Evolutionary conservation across 2,113 vertebrate species (phyloP).

Genomic region (Pterophyllum scalare): DNA sequence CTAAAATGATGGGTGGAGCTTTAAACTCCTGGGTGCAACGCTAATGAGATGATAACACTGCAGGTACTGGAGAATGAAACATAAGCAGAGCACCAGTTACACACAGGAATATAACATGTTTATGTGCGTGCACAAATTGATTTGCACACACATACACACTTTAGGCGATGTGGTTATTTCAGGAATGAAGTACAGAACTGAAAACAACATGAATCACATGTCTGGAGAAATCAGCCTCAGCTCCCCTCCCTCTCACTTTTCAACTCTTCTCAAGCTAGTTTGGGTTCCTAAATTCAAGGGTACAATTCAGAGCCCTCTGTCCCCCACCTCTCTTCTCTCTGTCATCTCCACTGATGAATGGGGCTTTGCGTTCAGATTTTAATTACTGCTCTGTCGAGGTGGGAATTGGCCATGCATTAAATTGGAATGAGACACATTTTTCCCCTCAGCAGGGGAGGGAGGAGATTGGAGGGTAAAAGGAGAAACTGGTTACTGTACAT

Average conservation of each 20-base stretch:
- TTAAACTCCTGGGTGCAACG: constrained; percentile 35
- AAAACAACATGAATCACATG: constrained; percentile 28
- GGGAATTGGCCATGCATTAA: constrained; percentile 84
- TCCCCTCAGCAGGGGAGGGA: constrained; percentile 70
- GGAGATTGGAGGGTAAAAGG: constrained; percentile 60
- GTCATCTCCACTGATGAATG: constrained; percentile 76
- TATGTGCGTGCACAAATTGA: neutral
- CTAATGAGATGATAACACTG: constrained; percentile 35
- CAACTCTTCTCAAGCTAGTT: constrained; percentile 14
- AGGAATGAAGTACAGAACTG: neutral
- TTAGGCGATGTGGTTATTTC: neutral
- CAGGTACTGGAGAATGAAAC: constrained; percentile 37
- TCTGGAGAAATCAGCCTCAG: constrained; percentile 39
- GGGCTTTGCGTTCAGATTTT: constrained; percentile 80
- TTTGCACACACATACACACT: neutral
- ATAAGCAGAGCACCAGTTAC: constrained; percentile 5
- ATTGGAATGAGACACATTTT: constrained; percentile 83
- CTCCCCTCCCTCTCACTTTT: constrained; percentile 6
- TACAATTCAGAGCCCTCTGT: constrained; percentile 42
- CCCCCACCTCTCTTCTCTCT: constrained; percentile 47
- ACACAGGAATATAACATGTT: neutral
- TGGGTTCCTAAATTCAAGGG: constrained; percentile 63
- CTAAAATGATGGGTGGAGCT: constrained; percentile 48
- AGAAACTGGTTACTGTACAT: constrained; percentile 75
- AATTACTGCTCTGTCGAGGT: constrained; percentile 79